Percentiles rank a stretch among this genome's conserved stretches.
Conservation (phyloP, 2,113 vertebrate genomes). For the Eolophus roseicapilla region DNA sequence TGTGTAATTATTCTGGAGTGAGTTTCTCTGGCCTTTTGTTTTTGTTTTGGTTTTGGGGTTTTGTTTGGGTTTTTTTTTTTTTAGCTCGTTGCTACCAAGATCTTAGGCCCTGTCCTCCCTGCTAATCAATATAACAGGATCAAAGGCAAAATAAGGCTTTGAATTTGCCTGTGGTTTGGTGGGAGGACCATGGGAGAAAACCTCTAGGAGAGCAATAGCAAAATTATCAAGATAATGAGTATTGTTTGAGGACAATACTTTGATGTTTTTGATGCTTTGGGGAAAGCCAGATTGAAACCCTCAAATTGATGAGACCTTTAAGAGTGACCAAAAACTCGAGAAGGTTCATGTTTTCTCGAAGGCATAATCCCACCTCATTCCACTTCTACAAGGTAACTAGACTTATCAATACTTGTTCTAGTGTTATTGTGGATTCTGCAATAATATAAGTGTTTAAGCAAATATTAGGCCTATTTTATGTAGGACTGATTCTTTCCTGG, state of each 20-base stretch:
- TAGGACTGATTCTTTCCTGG: not conserved
- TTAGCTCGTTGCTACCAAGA: not conserved
- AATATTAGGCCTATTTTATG: not conserved
- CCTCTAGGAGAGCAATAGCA: not conserved
- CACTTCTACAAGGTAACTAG: not conserved
- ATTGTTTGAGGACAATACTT: not conserved
- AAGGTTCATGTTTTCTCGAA: not conserved
- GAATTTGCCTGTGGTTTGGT: not conserved
- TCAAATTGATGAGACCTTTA: not conserved
- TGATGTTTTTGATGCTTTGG: not conserved
- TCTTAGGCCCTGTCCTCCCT: not conserved
- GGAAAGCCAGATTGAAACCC: not conserved
- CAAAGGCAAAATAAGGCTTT: not conserved
- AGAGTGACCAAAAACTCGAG: not conserved
- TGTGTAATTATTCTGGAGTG: not conserved
- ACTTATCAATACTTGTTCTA: not conserved
- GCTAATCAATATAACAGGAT: not conserved
- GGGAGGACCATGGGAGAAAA: not conserved
- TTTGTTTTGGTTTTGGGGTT: not conserved
- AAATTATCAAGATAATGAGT: not conserved
- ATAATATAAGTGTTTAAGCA: not conserved
- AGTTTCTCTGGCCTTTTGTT: not conserved
- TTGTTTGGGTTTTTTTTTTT: not conserved
- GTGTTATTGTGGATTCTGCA: not conserved
- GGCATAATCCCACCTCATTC: not conserved